Percentiles rank a stretch among this genome's conserved stretches.
These are phyloP conservation scores for Pteronura brasiliensis DNA, from an alignment of 2,113 vertebrate species.

Conservation along the genomic window DNA sequence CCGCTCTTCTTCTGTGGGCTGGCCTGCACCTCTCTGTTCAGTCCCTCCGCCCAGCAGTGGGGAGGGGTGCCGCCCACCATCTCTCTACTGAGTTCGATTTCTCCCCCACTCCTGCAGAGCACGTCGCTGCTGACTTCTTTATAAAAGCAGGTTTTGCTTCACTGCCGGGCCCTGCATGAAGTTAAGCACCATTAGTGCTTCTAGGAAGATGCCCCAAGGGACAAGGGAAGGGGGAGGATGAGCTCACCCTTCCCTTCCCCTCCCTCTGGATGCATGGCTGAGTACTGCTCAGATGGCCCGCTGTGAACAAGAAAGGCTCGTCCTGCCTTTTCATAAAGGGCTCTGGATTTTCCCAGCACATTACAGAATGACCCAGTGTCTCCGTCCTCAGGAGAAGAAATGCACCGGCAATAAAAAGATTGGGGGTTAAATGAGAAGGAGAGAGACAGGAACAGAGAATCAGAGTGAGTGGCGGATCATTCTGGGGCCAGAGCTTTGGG, in stretches of 20 bases:
- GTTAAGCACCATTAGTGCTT: not conserved
- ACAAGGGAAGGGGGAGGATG: not conserved
- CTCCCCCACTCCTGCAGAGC: not conserved
- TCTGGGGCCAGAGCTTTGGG: fast-evolving
- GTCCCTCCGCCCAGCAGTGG: too few species aligned
- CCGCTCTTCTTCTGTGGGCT: not conserved
- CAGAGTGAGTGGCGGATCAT: not conserved
- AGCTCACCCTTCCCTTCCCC: not conserved
- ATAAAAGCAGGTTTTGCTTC: not conserved
- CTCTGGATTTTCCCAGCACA: not conserved
- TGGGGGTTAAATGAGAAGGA: not conserved
- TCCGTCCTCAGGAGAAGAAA: not conserved
- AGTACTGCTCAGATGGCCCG: not conserved
- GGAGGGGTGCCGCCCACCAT: not conserved
- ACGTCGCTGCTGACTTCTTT: not conserved
- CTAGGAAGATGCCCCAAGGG: not conserved
- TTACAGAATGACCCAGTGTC: not conserved
- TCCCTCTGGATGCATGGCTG: not conserved
- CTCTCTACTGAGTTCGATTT: not conserved
- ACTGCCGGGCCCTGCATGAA: not conserved
- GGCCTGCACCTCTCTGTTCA: not conserved
- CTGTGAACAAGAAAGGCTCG: not conserved
- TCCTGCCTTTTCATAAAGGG: not conserved
- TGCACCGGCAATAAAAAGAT: not conserved
- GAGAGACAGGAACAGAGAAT: not conserved